These are phyloP conservation scores for Drosophila novamexicana DNA, from an alignment of 1,140 invertebrate species.

Conservation along the genomic window DNA sequence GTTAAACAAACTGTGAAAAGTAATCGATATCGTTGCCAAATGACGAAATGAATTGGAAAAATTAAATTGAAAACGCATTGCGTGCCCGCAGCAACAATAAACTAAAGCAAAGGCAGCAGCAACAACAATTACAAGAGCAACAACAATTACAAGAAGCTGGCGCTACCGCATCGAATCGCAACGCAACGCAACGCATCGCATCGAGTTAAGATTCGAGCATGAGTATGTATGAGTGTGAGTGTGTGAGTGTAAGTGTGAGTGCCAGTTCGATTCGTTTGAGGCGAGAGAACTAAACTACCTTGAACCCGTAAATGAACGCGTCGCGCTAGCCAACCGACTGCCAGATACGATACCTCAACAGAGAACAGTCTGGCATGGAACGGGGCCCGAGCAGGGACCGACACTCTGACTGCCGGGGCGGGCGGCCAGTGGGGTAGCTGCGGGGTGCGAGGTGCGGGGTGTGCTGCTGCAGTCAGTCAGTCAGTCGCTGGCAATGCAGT, in stretches of 20 bases:
- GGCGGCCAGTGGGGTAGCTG: neutral
- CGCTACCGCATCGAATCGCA: conserved; percentile 16
- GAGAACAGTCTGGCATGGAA: conserved; percentile 1
- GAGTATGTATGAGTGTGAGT: conserved; percentile 2
- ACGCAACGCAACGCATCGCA: conserved; percentile 22
- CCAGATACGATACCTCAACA: conserved; percentile 25
- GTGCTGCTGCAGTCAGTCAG: neutral
- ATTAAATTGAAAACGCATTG: conserved; percentile 38
- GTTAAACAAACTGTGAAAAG: conserved; percentile 16
- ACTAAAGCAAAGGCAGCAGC: neutral
- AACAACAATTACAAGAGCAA: conserved; percentile 14
- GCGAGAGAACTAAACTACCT: conserved; percentile 66
- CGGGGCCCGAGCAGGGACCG: conserved; percentile 24
- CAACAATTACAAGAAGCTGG: conserved; percentile 42
- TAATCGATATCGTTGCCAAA: conserved; percentile 15
- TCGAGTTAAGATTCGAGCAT: conserved; percentile 10
- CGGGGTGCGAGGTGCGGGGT: neutral
- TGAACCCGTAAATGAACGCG: conserved; percentile 56
- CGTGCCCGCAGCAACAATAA: conserved; percentile 26
- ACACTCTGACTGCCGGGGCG: neutral
- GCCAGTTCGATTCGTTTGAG: conserved; percentile 22
- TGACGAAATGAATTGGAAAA: conserved; percentile 35
- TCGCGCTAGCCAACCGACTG: conserved; percentile 27
- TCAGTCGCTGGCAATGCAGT: conserved; percentile 29
- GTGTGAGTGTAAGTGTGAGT: conserved; percentile 11